Evolutionary conservation across 37 sponge, comb jelly and placozoan genomes (phyloP).

Genomic region (Eunapius fragilis): DNA sequence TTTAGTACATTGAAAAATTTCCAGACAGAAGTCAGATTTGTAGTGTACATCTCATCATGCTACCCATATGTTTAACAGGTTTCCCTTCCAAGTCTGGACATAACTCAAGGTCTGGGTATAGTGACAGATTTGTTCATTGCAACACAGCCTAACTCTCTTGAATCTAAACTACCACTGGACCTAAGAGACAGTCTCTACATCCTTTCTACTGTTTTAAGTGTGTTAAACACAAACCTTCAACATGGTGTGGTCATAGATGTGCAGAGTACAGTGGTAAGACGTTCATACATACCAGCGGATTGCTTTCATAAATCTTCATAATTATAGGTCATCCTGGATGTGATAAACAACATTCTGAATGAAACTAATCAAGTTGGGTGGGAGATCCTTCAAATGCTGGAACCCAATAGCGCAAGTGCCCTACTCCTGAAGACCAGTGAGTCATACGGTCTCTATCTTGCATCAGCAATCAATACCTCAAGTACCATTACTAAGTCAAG

Average conservation of each 20-base stretch:
- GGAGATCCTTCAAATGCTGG: slow-evolving; percentile 1
- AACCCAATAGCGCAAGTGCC: background rate
- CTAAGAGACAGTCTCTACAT: background rate
- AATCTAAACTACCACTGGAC: background rate
- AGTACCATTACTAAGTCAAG: background rate
- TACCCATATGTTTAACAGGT: no score
- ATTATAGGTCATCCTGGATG: background rate
- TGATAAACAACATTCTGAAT: slow-evolving; percentile 24
- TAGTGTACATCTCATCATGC: no score
- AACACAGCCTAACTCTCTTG: background rate
- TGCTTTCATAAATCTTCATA: background rate
- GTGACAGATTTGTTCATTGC: background rate
- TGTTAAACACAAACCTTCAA: background rate
- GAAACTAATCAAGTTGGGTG: background rate
- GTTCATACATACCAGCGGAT: background rate
- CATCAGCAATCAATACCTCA: background rate
- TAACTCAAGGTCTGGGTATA: background rate
- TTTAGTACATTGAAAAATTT: no score
- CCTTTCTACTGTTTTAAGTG: background rate
- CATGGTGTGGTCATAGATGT: background rate
- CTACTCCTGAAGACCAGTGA: slow-evolving; percentile 23
- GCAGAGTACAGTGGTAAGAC: background rate
- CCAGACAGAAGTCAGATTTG: no score
- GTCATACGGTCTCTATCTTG: slow-evolving; percentile 31
- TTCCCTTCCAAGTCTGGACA: background rate